These are phyloP conservation scores for Phoeniculus purpureus DNA, from an alignment of 2,797 vertebrate genomes.

Conservation along the genomic window DNA sequence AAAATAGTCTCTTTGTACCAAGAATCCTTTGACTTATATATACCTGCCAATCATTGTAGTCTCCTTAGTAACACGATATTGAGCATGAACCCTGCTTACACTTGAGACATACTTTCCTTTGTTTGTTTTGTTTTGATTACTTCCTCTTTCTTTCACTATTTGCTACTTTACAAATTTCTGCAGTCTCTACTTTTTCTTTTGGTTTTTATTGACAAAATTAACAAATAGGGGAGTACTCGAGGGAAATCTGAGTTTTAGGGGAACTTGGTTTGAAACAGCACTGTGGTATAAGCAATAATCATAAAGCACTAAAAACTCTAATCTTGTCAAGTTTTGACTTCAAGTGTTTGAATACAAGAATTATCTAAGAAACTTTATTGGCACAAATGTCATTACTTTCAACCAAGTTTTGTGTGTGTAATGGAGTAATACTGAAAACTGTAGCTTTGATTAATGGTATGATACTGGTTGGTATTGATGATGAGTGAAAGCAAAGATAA, in stretches of 20 bases:
- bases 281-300: background rate
- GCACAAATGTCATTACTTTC: background rate
- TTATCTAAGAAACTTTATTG: background rate
- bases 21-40: background rate
- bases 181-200: background rate
- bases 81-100: background rate
- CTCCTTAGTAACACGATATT: background rate
- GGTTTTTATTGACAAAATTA: background rate
- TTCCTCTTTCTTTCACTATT: background rate
- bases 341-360: background rate
- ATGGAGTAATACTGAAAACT: background rate
- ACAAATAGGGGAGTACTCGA: background rate
- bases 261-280: background rate
- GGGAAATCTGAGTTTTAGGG: background rate
- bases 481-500: background rate
- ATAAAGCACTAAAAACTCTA: background rate
- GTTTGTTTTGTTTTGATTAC: background rate
- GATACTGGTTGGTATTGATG: background rate
- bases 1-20: background rate
- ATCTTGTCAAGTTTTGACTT: background rate
- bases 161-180: background rate
- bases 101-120: fast-evolving
- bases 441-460: background rate
- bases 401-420: background rate
- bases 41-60: background rate